phyloP scores from a whole-genome alignment of 2,113 vertebrate species.

The Cyprinodon brontotheroides region DNA sequence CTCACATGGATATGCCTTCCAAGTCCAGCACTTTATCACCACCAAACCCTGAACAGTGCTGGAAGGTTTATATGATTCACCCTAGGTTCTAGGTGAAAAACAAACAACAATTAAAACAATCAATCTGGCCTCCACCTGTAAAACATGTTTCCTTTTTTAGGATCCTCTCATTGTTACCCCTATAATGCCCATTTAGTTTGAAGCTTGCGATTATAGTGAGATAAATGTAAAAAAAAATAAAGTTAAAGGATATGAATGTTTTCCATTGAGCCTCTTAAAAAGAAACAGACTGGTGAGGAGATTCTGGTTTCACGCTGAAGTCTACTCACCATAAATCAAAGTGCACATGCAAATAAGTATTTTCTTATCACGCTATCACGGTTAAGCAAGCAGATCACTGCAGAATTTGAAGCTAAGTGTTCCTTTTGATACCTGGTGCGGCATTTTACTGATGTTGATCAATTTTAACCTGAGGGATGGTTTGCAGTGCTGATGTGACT shows the following conservation, averaged over 20 bases:
- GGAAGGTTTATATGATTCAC: too few relatives aligned
- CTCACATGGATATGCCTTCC: too few relatives aligned
- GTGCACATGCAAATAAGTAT: constrained; percentile 26
- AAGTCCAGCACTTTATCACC: too few relatives aligned
- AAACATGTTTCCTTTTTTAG: too few relatives aligned
- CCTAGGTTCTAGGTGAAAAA: too few relatives aligned
- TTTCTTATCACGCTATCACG: constrained; percentile 27
- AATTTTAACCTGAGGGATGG: constrained; percentile 78
- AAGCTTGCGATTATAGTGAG: too few relatives aligned
- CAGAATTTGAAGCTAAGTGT: constrained; percentile 63
- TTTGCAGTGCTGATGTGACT: constrained; percentile 87
- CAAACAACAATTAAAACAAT: too few relatives aligned
- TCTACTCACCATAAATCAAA: constrained; percentile 53
- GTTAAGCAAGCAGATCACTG: constrained; percentile 54
- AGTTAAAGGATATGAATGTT: background rate
- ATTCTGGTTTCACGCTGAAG: constrained; percentile 32
- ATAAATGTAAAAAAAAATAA: too few relatives aligned
- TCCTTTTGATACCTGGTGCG: constrained; percentile 81
- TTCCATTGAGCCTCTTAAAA: background rate
- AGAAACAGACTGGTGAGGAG: background rate
- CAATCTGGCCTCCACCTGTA: too few relatives aligned
- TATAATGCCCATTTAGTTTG: too few relatives aligned
- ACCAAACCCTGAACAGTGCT: too few relatives aligned
- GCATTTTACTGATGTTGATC: constrained; percentile 86
- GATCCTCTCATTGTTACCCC: too few relatives aligned